phyloP scores from a whole-genome alignment of 2,888 invertebrate genomes.

The Caradrina clavipalpis region DNA sequence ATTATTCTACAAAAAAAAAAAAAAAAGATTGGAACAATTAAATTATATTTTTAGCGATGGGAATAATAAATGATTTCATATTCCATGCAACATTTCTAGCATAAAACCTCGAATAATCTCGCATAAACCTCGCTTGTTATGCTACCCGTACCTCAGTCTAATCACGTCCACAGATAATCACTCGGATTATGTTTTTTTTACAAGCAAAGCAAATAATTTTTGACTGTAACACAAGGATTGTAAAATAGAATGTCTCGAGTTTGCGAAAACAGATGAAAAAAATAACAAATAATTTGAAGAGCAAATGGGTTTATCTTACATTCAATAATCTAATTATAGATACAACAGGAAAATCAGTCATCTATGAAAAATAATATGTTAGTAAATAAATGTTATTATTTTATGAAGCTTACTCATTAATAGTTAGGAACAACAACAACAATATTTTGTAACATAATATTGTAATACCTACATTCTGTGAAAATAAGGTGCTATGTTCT shows the following conservation, averaged over 20 bases:
- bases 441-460: too few relatives aligned
- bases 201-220: slow-evolving; percentile 77
- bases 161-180: slow-evolving; percentile 78
- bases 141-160: slow-evolving; percentile 51
- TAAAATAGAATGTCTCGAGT: slow-evolving; percentile 36
- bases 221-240: slow-evolving; percentile 72
- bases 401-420: too few relatives aligned
- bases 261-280: slow-evolving; percentile 10
- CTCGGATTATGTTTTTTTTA: slow-evolving; percentile 76
- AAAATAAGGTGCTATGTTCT: too few relatives aligned
- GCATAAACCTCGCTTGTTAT: slow-evolving; percentile 12
- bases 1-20: slow-evolving; percentile 5
- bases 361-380: too few relatives aligned
- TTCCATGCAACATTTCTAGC: background rate
- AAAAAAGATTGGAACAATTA: background rate
- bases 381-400: too few relatives aligned
- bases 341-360: too few relatives aligned
- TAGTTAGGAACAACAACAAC: too few relatives aligned
- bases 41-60: too few relatives aligned
- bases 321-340: background rate
- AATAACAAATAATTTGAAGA: slow-evolving; percentile 15
- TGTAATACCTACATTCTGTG: too few relatives aligned
- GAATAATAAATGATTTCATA: too few relatives aligned
- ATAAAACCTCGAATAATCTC: slow-evolving; percentile 5
- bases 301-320: background rate